Evolutionary conservation across 2,888 invertebrate genomes (phyloP).

Genomic region (Cloeon dipterum): DNA sequence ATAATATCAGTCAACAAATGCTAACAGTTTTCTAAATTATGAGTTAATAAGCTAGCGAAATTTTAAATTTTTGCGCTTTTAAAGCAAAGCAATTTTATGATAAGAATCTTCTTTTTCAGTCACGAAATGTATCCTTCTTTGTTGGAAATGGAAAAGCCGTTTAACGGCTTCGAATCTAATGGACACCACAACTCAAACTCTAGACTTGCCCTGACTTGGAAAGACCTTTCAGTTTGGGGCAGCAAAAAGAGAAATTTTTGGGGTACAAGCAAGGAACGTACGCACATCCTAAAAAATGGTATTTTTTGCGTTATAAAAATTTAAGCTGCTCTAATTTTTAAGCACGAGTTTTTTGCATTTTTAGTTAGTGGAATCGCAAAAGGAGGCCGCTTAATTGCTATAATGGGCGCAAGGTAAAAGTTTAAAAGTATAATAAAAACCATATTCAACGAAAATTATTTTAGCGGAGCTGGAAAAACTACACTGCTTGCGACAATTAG

Average conservation of each 20-base stretch:
- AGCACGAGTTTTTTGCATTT: too few species aligned
- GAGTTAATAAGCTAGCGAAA: too few species aligned
- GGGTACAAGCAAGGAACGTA: constrained; percentile 25
- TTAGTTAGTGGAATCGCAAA: constrained; percentile 42
- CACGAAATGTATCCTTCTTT: too few species aligned
- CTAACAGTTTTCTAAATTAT: too few species aligned
- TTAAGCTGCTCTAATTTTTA: too few species aligned
- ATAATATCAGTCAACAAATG: too few species aligned
- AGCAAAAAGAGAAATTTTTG: constrained; percentile 23
- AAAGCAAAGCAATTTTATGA: too few species aligned
- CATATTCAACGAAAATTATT: constrained; percentile 10
- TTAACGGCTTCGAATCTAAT: too few species aligned
- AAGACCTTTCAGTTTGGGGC: constrained; percentile 26
- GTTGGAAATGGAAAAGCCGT: too few species aligned
- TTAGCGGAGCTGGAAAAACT: constrained; percentile 55
- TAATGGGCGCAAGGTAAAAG: constrained; percentile 42
- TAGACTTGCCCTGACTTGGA: constrained; percentile 22
- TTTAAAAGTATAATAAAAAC: not conserved
- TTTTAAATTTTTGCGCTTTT: too few species aligned
- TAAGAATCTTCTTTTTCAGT: too few species aligned
- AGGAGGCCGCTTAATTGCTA: constrained; percentile 46
- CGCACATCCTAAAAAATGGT: constrained; percentile 30
- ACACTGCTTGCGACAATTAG: constrained; percentile 50
- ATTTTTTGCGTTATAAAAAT: constrained; percentile 3
- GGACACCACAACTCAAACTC: too few species aligned